Base-by-base conservation (phyloP, 2,888 invertebrate species). In the Dicyrtomina minuta region DNA sequence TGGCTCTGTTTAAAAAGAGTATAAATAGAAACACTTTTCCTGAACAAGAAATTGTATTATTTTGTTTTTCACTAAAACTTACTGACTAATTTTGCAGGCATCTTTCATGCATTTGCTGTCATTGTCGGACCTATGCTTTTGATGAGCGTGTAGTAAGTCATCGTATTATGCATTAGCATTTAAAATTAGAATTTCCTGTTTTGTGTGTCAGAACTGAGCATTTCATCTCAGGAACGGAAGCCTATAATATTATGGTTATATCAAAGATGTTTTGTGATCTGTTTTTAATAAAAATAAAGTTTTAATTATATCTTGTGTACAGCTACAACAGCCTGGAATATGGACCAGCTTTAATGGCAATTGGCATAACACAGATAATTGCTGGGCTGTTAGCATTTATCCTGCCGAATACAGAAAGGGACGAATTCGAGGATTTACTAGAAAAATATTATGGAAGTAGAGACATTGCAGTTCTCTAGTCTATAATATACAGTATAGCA, bases 391-490 rank as follows among this genome's bases (percentile, higher is more conserved):
- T 76, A 4, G 73, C 71, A 0, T 67, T 68, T 51, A 58, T 76
- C 10, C 60, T 76, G 0, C 76, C 76, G 1, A 73, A 73, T 49
- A 74, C 74, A 66, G 76, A 75, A 27, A 60, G 56, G 17, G 44
- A 46, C 43, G 46, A 46, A n/a, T 58, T 33, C 10, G 58, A 58
- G 17, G 39, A 58, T 39, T 39, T 58, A 39, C n/a, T 39, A 20
- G 26, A 15, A 27, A 3, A 27, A 53, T 33, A 15, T 22, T 27
- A 64, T 24, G 27, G 51, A 22, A 20, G 4, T 12, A 20, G 20
- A 27, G 55, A 4, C 5, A 17, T 26, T 55, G 26, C 51, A 53
- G 8, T 53, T 53, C 3, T 20, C n/a, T n/a, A n/a, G n/a, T n/a
- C n/a, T n/a, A n/a, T n/a, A n/a, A n/a, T n/a, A n/a, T n/a, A n/a